Base-by-base conservation (phyloP, 2,888 invertebrate species). In the Dolichopus griseipennis region DNA sequence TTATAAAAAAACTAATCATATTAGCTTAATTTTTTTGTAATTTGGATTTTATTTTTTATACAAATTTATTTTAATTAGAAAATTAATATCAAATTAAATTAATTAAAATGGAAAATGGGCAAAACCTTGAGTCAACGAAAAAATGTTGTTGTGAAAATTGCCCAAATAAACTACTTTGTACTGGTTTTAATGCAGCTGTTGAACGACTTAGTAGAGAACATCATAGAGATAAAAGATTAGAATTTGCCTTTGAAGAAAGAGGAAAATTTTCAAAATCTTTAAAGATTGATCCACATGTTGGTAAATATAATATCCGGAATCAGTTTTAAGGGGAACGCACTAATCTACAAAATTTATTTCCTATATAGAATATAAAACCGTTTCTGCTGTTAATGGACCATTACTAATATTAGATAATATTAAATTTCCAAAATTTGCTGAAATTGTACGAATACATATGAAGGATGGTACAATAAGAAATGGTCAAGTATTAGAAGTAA, bases 381-480 rank as follows among this genome's bases (percentile, higher is more conserved):
- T 97, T 69, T 94, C 95, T 67, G 97, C 96, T 84, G 97, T 97
- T 70, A 97, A 97, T 80, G 97, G 97, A 66, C 97, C 97, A 1
- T 83, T 97, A 78, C 97, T 97, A 72, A 97, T 97, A 82, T 86
- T 97, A 77, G 97, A 97, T 80, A 94, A 96, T 83, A 97, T 97
- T 52, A 97, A 97, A 84, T 97, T 96, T 82, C 97, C 97, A 67
- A 97, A 97, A 83, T 97, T 88, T 85, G 95, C 94, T 61, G 97
- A 97, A 85, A 97, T 97, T 77, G 97, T 97, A 64, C 91, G 95
- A 78, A 84, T 97, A 69, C 90, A 87, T 73, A 86, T 97, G 74
- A 90, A 93, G 66, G 97, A 97, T 91, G 97, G 97, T 76, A 92
- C 92, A 22, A 83, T 89, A 67, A 88, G 97, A 71, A 94, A 94